Conservation (phyloP, 2,888 invertebrate genomes). For the Brenthis hecate region DNA sequence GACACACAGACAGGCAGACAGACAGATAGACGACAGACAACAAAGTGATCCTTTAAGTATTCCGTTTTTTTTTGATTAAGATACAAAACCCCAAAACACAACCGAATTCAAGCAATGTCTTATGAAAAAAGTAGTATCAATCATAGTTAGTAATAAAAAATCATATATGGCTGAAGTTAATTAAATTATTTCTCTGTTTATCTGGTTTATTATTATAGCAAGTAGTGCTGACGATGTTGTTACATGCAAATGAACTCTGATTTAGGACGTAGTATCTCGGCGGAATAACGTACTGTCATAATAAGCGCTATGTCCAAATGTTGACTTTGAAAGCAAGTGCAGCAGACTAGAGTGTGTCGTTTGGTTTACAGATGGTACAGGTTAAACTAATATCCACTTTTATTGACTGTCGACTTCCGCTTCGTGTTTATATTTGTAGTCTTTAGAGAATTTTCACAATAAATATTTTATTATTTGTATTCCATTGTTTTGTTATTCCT, state of each 20-base stretch:
- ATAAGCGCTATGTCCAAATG: conserved; percentile 31
- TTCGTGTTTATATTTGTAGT: neutral
- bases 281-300: conserved; percentile 33
- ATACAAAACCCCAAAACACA: too few species aligned
- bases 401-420: neutral
- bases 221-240: conserved; percentile 29
- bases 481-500: too few species aligned
- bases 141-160: too few species aligned
- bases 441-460: neutral
- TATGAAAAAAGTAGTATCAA: too few species aligned
- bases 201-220: conserved; percentile 29
- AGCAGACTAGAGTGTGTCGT: conserved; percentile 18
- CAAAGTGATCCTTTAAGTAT: too few species aligned
- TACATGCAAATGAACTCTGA: conserved; percentile 35
- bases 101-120: too few species aligned
- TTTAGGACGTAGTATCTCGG: conserved; percentile 30
- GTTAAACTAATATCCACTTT: conserved; percentile 10
- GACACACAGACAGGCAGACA: too few species aligned
- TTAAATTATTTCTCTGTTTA: conserved; percentile 21
- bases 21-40: too few species aligned
- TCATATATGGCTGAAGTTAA: neutral
- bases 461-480: neutral
- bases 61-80: too few species aligned
- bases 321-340: conserved; percentile 31
- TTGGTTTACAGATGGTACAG: neutral